These are phyloP conservation scores for Thryonomys swinderianus DNA, from an alignment of 2,113 vertebrate species.

Conservation along the genomic window DNA sequence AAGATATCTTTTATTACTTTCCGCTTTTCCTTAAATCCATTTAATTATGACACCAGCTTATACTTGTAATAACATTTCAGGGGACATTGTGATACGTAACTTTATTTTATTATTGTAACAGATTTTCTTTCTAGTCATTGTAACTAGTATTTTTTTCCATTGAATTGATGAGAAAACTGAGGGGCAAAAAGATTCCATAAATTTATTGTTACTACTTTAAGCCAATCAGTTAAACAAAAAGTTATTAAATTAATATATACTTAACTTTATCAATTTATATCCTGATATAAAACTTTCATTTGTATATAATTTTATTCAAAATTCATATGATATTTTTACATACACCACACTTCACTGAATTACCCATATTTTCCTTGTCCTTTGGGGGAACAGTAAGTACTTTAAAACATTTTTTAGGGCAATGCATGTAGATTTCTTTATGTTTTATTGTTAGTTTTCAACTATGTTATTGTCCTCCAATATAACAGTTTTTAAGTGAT, in stretches of 20 bases:
- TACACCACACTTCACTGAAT: background rate
- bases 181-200: background rate
- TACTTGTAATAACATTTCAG: constrained; percentile 75
- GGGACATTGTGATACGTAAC: constrained; percentile 51
- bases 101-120: constrained; percentile 67
- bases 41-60: constrained; percentile 79
- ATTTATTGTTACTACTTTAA: constrained; percentile 6
- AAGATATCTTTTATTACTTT: constrained; percentile 82
- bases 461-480: constrained; percentile 42
- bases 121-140: constrained; percentile 6
- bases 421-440: background rate
- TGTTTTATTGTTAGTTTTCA: constrained; percentile 39
- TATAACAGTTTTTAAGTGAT: background rate
- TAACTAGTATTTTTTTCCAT: constrained; percentile 54
- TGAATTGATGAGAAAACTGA: constrained; percentile 59
- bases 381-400: background rate
- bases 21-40: constrained; percentile 77
- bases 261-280: background rate
- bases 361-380: background rate
- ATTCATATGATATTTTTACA: background rate
- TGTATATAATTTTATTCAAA: background rate
- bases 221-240: constrained; percentile 3
- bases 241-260: background rate
- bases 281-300: background rate
- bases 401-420: background rate